Evolutionary conservation across 2,113 vertebrate genomes (phyloP).

Genomic region (Zootoca vivipara): DNA sequence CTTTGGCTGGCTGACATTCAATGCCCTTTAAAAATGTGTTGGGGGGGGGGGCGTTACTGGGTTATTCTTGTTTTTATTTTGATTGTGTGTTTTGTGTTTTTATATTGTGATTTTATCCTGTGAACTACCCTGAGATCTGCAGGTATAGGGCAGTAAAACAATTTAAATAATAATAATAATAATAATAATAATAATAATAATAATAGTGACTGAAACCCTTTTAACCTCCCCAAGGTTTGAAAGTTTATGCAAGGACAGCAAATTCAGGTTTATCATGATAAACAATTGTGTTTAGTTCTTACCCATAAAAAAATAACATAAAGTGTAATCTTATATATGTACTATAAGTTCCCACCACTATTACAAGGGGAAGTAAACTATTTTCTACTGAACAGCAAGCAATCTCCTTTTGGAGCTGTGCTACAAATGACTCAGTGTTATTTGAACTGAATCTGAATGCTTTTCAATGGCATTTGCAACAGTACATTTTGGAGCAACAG

Average conservation of each 20-base stretch:
- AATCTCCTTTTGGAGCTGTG: not conserved
- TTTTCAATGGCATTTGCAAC: not conserved
- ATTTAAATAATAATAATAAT: too few relatives aligned
- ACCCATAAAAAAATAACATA: not conserved
- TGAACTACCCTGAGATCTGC: too few relatives aligned
- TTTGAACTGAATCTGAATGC: not conserved
- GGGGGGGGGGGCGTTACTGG: too few relatives aligned
- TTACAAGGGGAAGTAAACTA: not conserved
- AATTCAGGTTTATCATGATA: constrained; percentile 3
- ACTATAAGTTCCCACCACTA: not conserved
- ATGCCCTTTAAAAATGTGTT: too few relatives aligned
- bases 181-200: too few relatives aligned
- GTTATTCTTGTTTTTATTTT: too few relatives aligned
- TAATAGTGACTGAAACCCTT: too few relatives aligned
- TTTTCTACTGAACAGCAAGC: not conserved
- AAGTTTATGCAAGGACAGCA: not conserved
- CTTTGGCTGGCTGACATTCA: too few relatives aligned
- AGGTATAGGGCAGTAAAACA: too few relatives aligned
- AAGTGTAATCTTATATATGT: not conserved
- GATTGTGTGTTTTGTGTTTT: too few relatives aligned
- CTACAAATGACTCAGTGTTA: not conserved
- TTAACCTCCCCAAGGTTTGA: not conserved
- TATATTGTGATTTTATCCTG: too few relatives aligned
- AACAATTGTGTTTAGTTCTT: not conserved
- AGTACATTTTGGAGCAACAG: not conserved